A percentile compares a stretch with the other conserved stretches of the same genome.
Evolutionary conservation across 1,140 invertebrate genomes (phyloP).

Genomic region (Cherax destructor): DNA sequence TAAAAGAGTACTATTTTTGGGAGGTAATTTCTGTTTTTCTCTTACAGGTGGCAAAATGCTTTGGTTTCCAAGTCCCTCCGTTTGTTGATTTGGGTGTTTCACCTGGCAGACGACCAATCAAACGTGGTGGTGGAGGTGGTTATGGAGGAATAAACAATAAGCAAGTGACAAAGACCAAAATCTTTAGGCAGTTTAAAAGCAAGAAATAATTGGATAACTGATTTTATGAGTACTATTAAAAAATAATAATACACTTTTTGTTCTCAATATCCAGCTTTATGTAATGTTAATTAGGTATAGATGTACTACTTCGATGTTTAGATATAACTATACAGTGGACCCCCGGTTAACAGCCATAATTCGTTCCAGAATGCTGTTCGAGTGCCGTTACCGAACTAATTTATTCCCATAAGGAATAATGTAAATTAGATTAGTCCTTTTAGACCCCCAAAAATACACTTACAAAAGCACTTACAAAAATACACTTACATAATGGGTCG

Average conservation of each 20-base stretch:
- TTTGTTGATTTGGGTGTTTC: constrained; percentile 32
- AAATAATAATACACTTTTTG: background rate
- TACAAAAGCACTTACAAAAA: no score
- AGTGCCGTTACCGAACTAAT: no score
- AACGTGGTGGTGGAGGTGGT: constrained; percentile 13
- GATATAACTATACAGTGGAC: no score
- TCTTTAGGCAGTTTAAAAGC: constrained; percentile 3
- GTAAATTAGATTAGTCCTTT: no score
- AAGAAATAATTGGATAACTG: background rate
- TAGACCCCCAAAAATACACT: no score
- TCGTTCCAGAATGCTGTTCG: no score
- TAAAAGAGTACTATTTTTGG: background rate
- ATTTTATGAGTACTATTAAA: background rate
- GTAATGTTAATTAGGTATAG: no score
- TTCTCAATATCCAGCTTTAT: background rate
- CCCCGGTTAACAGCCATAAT: no score
- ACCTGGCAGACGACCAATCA: background rate
- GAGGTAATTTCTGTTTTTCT: background rate
- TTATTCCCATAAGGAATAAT: no score
- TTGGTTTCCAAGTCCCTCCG: constrained; percentile 30
- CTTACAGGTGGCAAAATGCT: constrained; percentile 34
- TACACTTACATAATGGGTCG: no score
- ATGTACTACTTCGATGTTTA: no score
- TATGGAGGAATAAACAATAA: constrained; percentile 24
- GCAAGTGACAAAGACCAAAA: constrained; percentile 18